Percentiles rank a stretch among this genome's conserved stretches.
phyloP scores from a whole-genome alignment of 2,797 vertebrate genomes.

The Bufotes viridis region DNA sequence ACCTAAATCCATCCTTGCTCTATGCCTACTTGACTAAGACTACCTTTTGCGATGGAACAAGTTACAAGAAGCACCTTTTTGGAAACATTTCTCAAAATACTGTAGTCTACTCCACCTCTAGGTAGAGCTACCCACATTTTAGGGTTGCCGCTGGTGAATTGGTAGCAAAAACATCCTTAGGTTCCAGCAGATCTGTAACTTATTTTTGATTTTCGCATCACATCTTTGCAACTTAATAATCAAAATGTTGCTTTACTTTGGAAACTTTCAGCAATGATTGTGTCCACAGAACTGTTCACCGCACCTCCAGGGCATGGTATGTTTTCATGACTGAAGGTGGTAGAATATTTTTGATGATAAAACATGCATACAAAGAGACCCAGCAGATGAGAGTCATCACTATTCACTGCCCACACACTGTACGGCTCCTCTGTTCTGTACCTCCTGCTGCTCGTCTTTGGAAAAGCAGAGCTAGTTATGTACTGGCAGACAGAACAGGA shows the following conservation, averaged over 20 bases:
- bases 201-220: background rate
- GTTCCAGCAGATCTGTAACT: background rate
- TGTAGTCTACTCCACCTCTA: too few species aligned
- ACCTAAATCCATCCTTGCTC: too few species aligned
- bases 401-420: slow-evolving; percentile 42
- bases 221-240: slow-evolving; percentile 15
- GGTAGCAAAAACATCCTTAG: too few species aligned
- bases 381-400: slow-evolving; percentile 45
- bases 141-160: too few species aligned
- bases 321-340: slow-evolving; percentile 27
- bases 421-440: slow-evolving; percentile 32
- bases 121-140: too few species aligned
- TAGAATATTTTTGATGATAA: slow-evolving; percentile 27
- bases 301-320: slow-evolving; percentile 32
- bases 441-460: slow-evolving; percentile 40
- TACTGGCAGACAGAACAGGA: slow-evolving; percentile 7
- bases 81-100: too few species aligned
- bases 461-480: slow-evolving; percentile 22
- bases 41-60: too few species aligned
- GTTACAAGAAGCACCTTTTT: too few species aligned
- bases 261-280: slow-evolving; percentile 2
- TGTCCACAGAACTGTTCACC: background rate
- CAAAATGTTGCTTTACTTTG: slow-evolving; percentile 21
- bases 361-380: slow-evolving; percentile 45
- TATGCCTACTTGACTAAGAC: too few species aligned